Evolutionary conservation across 1,140 invertebrate genomes (phyloP).

Genomic region (Dufourea novaeangliae): DNA sequence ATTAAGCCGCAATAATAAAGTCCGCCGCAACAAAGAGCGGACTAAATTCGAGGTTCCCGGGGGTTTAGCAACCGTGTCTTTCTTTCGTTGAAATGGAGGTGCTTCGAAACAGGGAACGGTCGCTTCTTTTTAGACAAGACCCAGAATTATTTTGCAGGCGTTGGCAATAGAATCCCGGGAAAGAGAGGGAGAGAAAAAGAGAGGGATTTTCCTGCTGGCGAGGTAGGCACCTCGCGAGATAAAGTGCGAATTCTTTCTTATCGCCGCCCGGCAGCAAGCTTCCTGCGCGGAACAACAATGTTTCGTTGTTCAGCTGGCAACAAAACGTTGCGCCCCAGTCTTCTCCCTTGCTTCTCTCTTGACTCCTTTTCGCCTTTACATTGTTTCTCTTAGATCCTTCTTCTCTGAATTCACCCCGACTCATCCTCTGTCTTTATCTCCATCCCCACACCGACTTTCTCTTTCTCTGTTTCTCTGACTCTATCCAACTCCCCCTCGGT

Average conservation of each 20-base stretch:
- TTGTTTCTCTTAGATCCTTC: not conserved
- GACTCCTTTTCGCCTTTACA: not conserved
- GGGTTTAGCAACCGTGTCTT: not conserved
- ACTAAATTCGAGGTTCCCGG: not conserved
- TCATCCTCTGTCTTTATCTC: no score
- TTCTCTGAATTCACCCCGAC: not conserved
- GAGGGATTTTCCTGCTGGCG: conserved; percentile 21
- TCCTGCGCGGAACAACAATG: conserved; percentile 48
- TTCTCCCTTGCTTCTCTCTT: not conserved
- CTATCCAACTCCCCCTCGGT: conserved; percentile 17
- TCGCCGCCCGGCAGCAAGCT: conserved; percentile 51
- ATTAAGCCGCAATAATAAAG: not conserved
- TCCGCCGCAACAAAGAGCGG: not conserved
- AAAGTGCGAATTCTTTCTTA: conserved; percentile 64
- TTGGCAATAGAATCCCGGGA: conserved; percentile 25
- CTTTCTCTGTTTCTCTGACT: conserved; percentile 19
- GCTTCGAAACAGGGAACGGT: not conserved
- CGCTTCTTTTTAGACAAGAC: not conserved
- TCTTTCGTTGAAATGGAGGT: not conserved
- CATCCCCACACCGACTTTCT: no score
- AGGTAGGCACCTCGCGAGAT: conserved; percentile 22
- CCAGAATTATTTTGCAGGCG: conserved; percentile 38
- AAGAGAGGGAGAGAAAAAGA: no score
- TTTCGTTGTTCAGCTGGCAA: conserved; percentile 50
- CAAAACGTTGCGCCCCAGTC: conserved; percentile 34